Evolutionary conservation across 2,797 vertebrate genomes (phyloP), one percentile per base, ranked within the genome.

Genomic region (Leuciscus waleckii): DNA sequence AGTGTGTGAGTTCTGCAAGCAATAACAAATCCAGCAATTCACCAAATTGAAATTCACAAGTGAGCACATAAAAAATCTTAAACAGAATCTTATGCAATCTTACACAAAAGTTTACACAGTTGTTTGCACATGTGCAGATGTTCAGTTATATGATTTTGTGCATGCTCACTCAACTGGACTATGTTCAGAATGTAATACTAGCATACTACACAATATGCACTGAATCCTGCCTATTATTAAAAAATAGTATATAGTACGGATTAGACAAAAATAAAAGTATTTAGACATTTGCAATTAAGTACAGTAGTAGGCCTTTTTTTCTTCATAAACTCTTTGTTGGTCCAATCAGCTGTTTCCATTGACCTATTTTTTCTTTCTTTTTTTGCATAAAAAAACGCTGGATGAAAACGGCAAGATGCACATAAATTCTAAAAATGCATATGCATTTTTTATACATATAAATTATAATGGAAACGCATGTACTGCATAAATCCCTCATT

Each of bases 101-200:
- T 71, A 56, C 83, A 74, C 76, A 74, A 79, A 81, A 7, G 7
- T 54, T 21, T 49, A 49, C 14, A 49, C 17, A 54, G 1, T 19
- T 19, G 87, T 90, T 90, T 89, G 87, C 46, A 81, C 26, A 3
- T 82, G 71, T 14, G 79, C 61, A 76, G 74, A 76, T 87, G 88
- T 85, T 7, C 71, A 90, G 85, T 89, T 86, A 49, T 19, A 87
- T 35, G 46, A 67, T 58, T 63, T 35, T 39, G 23, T 74, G 58
- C 14, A 49, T 37, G 14, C 17, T 46, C 37, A 21, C 43, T 69
- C 13, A 68, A 65, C 26, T 46, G 39, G 17, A 43, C 43, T 80
- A 49, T 81, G 37, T 71, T 73, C 19, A 70, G 43, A 68, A 39
- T 54, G 5, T 2, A 68, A 37, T 17, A 56, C n/a, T 71, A 19